Percentiles rank a stretch among this genome's conserved stretches.
Evolutionary conservation across 2,888 invertebrate species (phyloP).

Genomic region (Perdita meconis): DNA sequence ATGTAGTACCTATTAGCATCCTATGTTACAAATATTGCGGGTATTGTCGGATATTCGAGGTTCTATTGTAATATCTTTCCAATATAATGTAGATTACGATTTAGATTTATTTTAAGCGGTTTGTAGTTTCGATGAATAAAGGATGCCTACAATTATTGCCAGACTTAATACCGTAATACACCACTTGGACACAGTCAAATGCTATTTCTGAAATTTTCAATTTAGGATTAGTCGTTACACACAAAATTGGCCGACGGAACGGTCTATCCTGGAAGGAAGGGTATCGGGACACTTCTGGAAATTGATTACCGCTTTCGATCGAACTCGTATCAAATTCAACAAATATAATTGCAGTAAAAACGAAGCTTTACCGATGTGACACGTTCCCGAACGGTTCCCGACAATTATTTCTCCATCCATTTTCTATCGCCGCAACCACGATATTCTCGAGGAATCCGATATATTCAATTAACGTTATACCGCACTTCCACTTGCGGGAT

Average conservation of each 20-base stretch:
- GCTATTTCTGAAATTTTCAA: constrained; percentile 15
- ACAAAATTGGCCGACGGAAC: constrained; percentile 23
- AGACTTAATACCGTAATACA: constrained; percentile 7
- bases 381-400: constrained; percentile 66
- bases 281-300: constrained; percentile 72
- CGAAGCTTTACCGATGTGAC: constrained; percentile 67
- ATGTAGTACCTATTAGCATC: too few relatives aligned
- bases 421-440: constrained; percentile 71
- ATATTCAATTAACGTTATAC: constrained; percentile 72
- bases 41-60: too few relatives aligned
- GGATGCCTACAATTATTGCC: not conserved
- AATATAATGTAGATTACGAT: too few relatives aligned
- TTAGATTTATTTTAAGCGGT: too few relatives aligned
- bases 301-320: constrained; percentile 71
- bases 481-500: constrained; percentile 70
- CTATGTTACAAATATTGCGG: too few relatives aligned
- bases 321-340: constrained; percentile 70
- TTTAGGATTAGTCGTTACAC: constrained; percentile 34
- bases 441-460: constrained; percentile 72
- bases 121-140: too few relatives aligned
- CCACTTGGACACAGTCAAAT: not conserved
- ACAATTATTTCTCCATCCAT: constrained; percentile 72
- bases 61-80: too few relatives aligned
- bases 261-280: constrained; percentile 45
- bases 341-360: constrained; percentile 72